Percentiles rank a stretch among this genome's conserved stretches.
phyloP scores from a whole-genome alignment of 1,140 invertebrate genomes.

The Popillia japonica region DNA sequence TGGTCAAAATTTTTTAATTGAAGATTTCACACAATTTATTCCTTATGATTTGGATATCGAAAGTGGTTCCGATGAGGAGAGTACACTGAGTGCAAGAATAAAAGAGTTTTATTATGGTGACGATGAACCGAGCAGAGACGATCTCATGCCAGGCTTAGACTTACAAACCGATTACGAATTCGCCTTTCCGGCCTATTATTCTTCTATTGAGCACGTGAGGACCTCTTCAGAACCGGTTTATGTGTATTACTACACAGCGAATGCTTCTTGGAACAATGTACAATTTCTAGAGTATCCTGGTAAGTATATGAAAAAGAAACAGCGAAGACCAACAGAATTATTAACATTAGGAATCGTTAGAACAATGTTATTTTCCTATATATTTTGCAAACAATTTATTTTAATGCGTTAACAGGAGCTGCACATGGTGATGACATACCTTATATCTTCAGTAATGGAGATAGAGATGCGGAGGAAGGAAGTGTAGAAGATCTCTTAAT shows the following conservation, averaged over 20 bases:
- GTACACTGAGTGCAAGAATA: background rate
- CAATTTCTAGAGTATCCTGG: too few species aligned
- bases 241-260: background rate
- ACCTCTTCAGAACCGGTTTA: background rate
- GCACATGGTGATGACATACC: conserved; percentile 70
- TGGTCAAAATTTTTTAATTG: background rate
- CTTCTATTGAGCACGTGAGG: background rate
- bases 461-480: too few species aligned
- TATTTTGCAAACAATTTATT: background rate
- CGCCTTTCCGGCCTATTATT: background rate
- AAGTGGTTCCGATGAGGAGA: background rate
- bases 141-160: background rate
- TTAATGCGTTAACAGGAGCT: conserved; percentile 58
- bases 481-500: conserved; percentile 50
- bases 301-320: too few species aligned
- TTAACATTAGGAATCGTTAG: too few species aligned
- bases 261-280: too few species aligned
- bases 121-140: background rate
- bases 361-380: too few species aligned
- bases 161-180: background rate
- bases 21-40: background rate
- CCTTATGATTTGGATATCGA: background rate
- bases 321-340: too few species aligned
- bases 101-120: background rate
- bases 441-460: conserved; percentile 68